Evolutionary conservation across 2,113 vertebrate species (phyloP).

Genomic region (Macroglossus sobrinus): DNA sequence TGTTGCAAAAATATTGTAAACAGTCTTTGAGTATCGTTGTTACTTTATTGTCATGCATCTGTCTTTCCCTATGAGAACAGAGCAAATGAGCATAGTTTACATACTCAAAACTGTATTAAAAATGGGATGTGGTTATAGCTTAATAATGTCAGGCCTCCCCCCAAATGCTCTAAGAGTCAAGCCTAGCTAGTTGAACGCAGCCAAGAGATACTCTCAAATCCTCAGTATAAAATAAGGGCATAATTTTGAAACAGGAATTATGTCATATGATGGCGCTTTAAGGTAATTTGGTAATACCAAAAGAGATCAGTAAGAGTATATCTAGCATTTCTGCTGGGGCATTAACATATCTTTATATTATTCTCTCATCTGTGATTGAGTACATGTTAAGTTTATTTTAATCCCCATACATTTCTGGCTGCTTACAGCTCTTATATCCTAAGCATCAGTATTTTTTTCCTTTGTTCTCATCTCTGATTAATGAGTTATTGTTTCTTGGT

Average conservation of each 20-base stretch:
- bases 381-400: neutral
- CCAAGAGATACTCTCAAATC: neutral
- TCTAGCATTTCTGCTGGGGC: neutral
- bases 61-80: constrained; percentile 18
- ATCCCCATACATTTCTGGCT: neutral
- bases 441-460: neutral
- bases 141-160: neutral
- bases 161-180: neutral
- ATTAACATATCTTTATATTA: neutral
- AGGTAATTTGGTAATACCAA: neutral
- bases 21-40: neutral
- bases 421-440: neutral
- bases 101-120: neutral
- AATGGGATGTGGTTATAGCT: neutral
- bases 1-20: constrained; percentile 10
- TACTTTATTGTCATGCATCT: neutral
- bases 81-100: neutral
- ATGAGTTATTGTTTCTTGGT: constrained; percentile 25
- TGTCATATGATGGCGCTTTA: neutral
- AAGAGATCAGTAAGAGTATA: neutral
- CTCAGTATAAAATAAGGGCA: neutral
- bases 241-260: neutral
- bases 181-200: neutral
- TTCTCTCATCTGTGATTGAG: neutral
- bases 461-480: constrained; percentile 16